Evolutionary conservation across 2,888 invertebrate genomes (phyloP).

Genomic region (Elegia similella): DNA sequence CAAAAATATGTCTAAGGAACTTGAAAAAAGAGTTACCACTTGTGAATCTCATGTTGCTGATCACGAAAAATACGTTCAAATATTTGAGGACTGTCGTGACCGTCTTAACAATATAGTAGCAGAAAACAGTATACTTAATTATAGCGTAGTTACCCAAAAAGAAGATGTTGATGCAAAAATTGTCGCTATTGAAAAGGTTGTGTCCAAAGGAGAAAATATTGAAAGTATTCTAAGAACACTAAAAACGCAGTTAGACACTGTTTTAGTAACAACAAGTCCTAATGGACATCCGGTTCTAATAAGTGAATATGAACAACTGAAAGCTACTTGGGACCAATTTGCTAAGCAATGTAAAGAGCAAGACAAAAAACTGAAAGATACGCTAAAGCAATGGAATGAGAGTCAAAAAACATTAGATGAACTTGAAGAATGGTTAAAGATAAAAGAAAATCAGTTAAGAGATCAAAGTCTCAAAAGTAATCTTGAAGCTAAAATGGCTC

Average conservation of each 20-base stretch:
- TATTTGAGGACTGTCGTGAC: slow-evolving; percentile 91
- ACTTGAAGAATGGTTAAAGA: slow-evolving; percentile 92
- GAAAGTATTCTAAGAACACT: slow-evolving; percentile 86
- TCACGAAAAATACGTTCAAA: slow-evolving; percentile 91
- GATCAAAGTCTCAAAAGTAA: slow-evolving; percentile 94
- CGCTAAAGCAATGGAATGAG: slow-evolving; percentile 90
- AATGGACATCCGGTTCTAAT: slow-evolving; percentile 88
- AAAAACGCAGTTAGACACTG: slow-evolving; percentile 85
- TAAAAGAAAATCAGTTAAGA: slow-evolving; percentile 91
- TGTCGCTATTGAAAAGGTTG: slow-evolving; percentile 87
- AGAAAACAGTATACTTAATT: slow-evolving; percentile 89
- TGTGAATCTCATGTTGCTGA: slow-evolving; percentile 88
- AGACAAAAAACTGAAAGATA: slow-evolving; percentile 86
- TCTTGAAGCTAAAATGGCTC: slow-evolving; percentile 89
- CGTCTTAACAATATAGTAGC: slow-evolving; percentile 90
- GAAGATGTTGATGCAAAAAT: slow-evolving; percentile 89
- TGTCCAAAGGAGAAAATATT: slow-evolving; percentile 87
- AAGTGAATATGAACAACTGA: slow-evolving; percentile 88
- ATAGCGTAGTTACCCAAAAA: slow-evolving; percentile 90
- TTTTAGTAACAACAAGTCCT: slow-evolving; percentile 89
- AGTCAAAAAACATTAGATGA: slow-evolving; percentile 89
- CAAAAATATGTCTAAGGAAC: slow-evolving; percentile 84
- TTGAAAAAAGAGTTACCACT: slow-evolving; percentile 84
- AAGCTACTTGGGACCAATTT: slow-evolving; percentile 88
- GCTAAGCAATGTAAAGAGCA: slow-evolving; percentile 86